A percentile compares a stretch with the other conserved stretches of the same genome.
These are phyloP conservation scores for Drosophila sp. DNA, from an alignment of 1,140 invertebrate species.

Conservation along the genomic window DNA sequence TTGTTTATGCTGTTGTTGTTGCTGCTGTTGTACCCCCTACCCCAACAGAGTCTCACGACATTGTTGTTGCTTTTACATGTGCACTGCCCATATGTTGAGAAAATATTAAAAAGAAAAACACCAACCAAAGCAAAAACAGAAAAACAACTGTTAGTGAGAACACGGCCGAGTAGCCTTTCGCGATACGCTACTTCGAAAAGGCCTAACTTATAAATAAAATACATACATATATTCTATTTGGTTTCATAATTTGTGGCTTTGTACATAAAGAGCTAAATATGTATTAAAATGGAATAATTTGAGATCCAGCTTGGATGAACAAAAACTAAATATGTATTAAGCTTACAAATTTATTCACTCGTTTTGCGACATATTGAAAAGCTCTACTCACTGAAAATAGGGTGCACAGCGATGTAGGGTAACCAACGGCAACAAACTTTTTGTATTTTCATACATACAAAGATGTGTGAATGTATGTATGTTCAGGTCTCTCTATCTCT, in stretches of 20 bases:
- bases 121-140: constrained; percentile 42
- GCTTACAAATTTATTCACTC: too few relatives aligned
- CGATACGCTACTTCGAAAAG: constrained; percentile 2
- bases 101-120: constrained; percentile 35
- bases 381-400: not conserved
- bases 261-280: too few relatives aligned
- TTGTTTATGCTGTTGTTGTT: constrained; percentile 20
- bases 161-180: not conserved
- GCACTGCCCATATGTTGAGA: constrained; percentile 47
- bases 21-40: constrained; percentile 13
- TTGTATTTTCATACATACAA: not conserved
- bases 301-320: too few relatives aligned
- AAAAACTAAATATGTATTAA: too few relatives aligned
- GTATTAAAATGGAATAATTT: too few relatives aligned
- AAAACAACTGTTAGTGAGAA: constrained; percentile 38
- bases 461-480: constrained; percentile 9
- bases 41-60: constrained; percentile 1
- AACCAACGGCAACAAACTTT: constrained; percentile 21
- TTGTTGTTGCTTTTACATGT: constrained; percentile 46
- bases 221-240: too few relatives aligned
- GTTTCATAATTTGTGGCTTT: too few relatives aligned
- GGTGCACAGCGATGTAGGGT: constrained; percentile 1
- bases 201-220: too few relatives aligned
- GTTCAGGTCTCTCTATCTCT: constrained; percentile 27
- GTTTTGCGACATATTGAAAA: too few relatives aligned